Percentiles rank a stretch among this genome's conserved stretches.
Conservation (phyloP, 1,140 invertebrate species). For the Choristoneura fumiferana region DNA sequence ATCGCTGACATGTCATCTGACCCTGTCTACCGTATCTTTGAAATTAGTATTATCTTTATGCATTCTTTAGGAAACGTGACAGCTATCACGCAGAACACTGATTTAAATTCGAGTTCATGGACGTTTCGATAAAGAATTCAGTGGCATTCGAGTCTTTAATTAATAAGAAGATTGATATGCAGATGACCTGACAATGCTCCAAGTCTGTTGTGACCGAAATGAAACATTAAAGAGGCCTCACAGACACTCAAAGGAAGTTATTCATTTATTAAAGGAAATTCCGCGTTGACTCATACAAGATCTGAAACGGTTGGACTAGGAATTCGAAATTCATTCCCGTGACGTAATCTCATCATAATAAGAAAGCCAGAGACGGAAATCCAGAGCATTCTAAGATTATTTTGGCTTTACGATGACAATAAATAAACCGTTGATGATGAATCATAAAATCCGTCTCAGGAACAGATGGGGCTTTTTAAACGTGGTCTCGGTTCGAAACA, state of each 20-base stretch:
- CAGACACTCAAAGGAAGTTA: too few relatives aligned
- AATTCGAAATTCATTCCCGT: conserved; percentile 2
- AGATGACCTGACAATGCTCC: not conserved
- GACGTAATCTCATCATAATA: not conserved
- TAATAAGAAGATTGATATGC: conserved; percentile 2
- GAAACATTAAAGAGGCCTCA: too few relatives aligned
- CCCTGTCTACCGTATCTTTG: too few relatives aligned
- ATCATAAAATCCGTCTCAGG: conserved; percentile 1
- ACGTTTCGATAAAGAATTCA: not conserved
- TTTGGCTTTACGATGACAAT: conserved; percentile 14
- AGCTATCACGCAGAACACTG: not conserved
- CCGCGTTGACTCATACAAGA: not conserved
- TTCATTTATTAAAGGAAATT: conserved; percentile 7
- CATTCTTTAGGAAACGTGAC: too few relatives aligned
- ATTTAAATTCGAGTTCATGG: not conserved
- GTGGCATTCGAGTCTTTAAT: not conserved
- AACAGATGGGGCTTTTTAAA: conserved; percentile 10
- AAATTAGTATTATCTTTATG: too few relatives aligned
- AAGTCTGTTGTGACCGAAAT: too few relatives aligned
- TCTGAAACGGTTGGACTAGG: not conserved
- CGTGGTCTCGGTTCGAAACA: not conserved
- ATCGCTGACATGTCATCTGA: too few relatives aligned
- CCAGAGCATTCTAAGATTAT: not conserved
- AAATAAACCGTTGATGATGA: conserved; percentile 14
- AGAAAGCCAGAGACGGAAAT: not conserved